These are phyloP conservation scores for Rhyacichthys aspro DNA, from an alignment of 2,797 vertebrate species.

Conservation along the genomic window DNA sequence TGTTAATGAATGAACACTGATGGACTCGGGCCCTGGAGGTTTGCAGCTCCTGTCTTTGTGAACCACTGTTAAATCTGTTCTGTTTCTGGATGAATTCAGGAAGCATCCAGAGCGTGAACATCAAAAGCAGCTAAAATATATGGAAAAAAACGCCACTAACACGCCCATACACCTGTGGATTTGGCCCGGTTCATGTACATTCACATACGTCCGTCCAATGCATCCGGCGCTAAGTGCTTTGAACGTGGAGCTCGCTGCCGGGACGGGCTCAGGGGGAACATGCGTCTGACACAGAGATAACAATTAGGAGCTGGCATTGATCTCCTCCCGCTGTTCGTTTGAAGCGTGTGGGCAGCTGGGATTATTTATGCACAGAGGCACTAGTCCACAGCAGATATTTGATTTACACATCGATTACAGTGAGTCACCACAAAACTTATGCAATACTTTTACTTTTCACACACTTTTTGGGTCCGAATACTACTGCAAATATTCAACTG, in stretches of 20 bases:
- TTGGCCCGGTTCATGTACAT: slow-evolving; percentile 16
- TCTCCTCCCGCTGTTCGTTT: slow-evolving; percentile 16
- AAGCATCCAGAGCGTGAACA: too few relatives aligned
- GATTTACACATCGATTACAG: slow-evolving; percentile 33
- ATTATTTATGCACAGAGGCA: slow-evolving; percentile 29
- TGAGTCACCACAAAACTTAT: slow-evolving; percentile 7
- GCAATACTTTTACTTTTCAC: not conserved
- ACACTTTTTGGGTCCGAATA: too few relatives aligned
- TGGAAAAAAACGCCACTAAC: too few relatives aligned
- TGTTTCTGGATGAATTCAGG: too few relatives aligned
- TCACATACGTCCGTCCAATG: slow-evolving; percentile 2
- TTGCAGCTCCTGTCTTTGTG: too few relatives aligned
- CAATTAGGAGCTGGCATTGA: slow-evolving; percentile 39
- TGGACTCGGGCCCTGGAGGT: too few relatives aligned
- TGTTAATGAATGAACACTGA: too few relatives aligned
- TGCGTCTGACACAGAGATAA: slow-evolving; percentile 32
- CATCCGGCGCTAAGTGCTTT: slow-evolving; percentile 36
- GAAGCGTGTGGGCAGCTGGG: slow-evolving; percentile 9
- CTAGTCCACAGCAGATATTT: slow-evolving; percentile 5
- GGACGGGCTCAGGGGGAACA: not conserved
- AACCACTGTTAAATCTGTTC: too few relatives aligned
- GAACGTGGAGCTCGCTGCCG: slow-evolving; percentile 10
- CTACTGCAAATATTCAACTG: too few relatives aligned
- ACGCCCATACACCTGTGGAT: too few relatives aligned
- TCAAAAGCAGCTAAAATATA: too few relatives aligned